phyloP scores from a whole-genome alignment of 2,888 invertebrate species.

The Ichneumoninae sp. region DNA sequence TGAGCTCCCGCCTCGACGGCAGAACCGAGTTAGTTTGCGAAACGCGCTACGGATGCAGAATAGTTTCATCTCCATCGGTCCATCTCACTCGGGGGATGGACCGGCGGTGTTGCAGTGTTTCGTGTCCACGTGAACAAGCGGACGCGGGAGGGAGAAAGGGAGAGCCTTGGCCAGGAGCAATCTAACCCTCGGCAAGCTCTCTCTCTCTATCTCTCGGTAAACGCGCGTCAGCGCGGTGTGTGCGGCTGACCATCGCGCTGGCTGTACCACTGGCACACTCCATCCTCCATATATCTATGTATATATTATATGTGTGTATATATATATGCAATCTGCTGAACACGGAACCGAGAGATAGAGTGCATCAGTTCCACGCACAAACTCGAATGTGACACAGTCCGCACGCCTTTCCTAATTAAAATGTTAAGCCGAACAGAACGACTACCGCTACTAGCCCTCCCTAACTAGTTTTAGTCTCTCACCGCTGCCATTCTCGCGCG shows the following conservation, averaged over 20 bases:
- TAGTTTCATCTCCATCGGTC: constrained; percentile 67
- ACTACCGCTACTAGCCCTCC: constrained; percentile 65
- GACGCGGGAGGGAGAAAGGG: constrained; percentile 13
- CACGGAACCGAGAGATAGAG: constrained; percentile 22
- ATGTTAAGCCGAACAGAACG: constrained; percentile 77
- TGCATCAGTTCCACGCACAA: constrained; percentile 41
- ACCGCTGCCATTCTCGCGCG: constrained; percentile 28
- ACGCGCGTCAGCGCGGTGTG: constrained; percentile 48
- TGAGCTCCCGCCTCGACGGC: constrained; percentile 21
- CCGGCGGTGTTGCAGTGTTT: constrained; percentile 48
- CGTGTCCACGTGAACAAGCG: constrained; percentile 36
- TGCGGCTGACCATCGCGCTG: constrained; percentile 54
- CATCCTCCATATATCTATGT: not conserved
- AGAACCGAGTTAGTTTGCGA: constrained; percentile 77
- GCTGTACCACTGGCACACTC: constrained; percentile 47
- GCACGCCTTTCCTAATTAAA: constrained; percentile 79
- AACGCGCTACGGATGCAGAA: constrained; percentile 74
- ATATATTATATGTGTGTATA: not conserved
- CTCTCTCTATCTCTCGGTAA: constrained; percentile 27
- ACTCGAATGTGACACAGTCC: constrained; percentile 55
- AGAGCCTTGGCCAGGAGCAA: constrained; percentile 9
- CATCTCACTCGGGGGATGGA: constrained; percentile 47
- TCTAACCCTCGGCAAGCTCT: not conserved
- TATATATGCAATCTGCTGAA: constrained; percentile 1
- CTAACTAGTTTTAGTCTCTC: constrained; percentile 64